Percentiles rank a stretch among this genome's conserved stretches.
These are phyloP conservation scores for Diorhabda elongata DNA, from an alignment of 1,140 invertebrate species.

Conservation along the genomic window DNA sequence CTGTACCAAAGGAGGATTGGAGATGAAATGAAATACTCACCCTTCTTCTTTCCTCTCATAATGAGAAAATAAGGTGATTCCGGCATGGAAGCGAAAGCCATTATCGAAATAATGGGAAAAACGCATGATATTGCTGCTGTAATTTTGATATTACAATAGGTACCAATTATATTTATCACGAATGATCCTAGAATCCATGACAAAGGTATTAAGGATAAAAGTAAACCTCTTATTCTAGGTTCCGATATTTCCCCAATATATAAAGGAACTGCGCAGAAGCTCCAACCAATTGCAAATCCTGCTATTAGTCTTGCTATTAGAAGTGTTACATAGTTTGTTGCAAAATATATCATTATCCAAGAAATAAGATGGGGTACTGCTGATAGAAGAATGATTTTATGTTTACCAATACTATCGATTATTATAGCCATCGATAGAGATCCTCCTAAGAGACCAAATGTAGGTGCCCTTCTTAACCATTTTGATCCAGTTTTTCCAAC, in stretches of 20 bases:
- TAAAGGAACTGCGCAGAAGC: conserved; percentile 62
- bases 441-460: conserved; percentile 51
- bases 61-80: conserved; percentile 74
- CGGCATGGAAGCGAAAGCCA: conserved; percentile 66
- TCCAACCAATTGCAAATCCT: conserved; percentile 64
- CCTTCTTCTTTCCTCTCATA: conserved; percentile 54
- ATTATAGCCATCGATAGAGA: conserved; percentile 46
- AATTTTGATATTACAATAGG: conserved; percentile 55
- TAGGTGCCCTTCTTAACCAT: conserved; percentile 54
- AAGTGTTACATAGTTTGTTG: conserved; percentile 50
- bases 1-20: too few species aligned
- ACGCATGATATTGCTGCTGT: conserved; percentile 56
- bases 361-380: conserved; percentile 60
- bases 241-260: conserved; percentile 68
- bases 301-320: conserved; percentile 53
- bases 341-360: conserved; percentile 61
- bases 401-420: conserved; percentile 59
- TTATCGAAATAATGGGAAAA: conserved; percentile 57
- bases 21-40: conserved; percentile 28
- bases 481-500: conserved; percentile 57
- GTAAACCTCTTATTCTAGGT: conserved; percentile 59
- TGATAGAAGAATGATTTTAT: conserved; percentile 60
- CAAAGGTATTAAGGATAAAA: conserved; percentile 36
- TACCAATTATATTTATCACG: conserved; percentile 63
- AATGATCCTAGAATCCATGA: conserved; percentile 58